Percentiles rank a stretch among this genome's conserved stretches.
phyloP scores from a whole-genome alignment of 2,113 vertebrate genomes.

The Rhynchomys soricoides region DNA sequence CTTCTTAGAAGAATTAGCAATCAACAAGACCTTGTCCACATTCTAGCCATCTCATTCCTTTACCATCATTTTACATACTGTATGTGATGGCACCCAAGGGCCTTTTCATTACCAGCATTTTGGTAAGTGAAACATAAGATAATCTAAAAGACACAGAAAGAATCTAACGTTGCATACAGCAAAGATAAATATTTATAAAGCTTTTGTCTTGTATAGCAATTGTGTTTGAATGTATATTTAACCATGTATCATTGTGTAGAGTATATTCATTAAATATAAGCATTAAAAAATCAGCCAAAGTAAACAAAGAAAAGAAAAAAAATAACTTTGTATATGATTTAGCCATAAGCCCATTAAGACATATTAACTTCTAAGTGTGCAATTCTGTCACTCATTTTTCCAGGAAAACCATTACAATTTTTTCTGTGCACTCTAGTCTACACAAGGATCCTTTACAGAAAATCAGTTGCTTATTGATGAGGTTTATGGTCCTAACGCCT shows the following conservation, averaged over 20 bases:
- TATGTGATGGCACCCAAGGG: background rate
- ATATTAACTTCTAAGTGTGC: background rate
- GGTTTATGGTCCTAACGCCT: background rate
- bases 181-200: background rate
- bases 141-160: background rate
- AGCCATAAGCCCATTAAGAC: background rate
- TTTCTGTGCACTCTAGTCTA: background rate
- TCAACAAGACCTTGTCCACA: background rate
- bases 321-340: background rate
- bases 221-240: background rate
- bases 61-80: background rate
- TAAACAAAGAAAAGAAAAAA: background rate
- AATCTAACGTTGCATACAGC: background rate
- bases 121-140: background rate
- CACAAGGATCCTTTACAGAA: background rate
- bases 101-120: no score
- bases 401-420: background rate
- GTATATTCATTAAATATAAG: background rate
- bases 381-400: background rate
- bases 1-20: background rate
- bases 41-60: background rate
- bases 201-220: background rate
- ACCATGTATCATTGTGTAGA: background rate
- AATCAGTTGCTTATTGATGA: background rate
- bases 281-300: no score